Percentiles rank a stretch among this genome's conserved stretches.
Conservation (phyloP, 2,797 vertebrate genomes). For the Falco peregrinus region DNA sequence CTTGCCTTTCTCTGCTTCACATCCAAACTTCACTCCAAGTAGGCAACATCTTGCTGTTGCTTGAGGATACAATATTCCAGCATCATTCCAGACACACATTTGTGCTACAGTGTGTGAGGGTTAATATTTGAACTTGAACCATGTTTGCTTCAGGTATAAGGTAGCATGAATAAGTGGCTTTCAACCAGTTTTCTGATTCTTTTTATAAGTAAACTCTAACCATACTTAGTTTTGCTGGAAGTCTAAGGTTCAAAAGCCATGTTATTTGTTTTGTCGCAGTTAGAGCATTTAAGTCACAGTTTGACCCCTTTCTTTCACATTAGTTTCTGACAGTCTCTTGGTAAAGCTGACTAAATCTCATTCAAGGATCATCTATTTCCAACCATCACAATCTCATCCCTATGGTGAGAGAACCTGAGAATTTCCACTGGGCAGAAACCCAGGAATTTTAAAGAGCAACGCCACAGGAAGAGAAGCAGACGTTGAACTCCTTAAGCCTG, state of each 20-base stretch:
- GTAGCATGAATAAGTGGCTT: neutral
- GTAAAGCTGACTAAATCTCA: neutral
- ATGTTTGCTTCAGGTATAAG: neutral
- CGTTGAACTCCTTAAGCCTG: fast-evolving
- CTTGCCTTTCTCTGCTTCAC: neutral
- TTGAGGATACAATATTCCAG: neutral
- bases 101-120: neutral
- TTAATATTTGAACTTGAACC: neutral
- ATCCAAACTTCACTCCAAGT: neutral
- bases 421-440: fast-evolving
- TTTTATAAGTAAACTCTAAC: neutral
- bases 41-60: neutral
- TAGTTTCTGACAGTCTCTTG: neutral
- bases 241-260: neutral
- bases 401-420: fast-evolving
- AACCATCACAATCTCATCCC: neutral
- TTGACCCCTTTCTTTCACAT: neutral
- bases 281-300: neutral
- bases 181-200: neutral
- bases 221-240: neutral
- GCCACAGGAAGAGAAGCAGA: fast-evolving
- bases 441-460: neutral
- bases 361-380: neutral
- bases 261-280: neutral
- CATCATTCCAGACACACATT: neutral